Percentiles rank a stretch among this genome's conserved stretches.
Evolutionary conservation across 2,888 invertebrate species (phyloP).

Genomic region (Tenthredo scrophulariae): DNA sequence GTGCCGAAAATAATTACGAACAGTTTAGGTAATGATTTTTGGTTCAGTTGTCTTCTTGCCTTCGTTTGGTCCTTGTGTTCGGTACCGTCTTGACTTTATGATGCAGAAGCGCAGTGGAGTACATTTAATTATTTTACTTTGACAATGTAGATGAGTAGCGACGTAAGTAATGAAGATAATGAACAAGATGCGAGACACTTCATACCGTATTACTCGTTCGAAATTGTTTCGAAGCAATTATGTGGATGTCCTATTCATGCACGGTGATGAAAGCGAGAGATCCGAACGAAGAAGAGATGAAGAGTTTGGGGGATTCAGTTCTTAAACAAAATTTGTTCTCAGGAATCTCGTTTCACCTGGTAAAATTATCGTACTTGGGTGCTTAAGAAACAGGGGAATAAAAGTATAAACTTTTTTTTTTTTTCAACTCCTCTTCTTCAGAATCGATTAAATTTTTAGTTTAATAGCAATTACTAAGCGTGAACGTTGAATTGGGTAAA

Average conservation of each 20-base stretch:
- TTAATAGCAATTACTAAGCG: slow-evolving; percentile 45
- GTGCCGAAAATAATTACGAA: neutral
- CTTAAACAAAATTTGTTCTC: slow-evolving; percentile 4
- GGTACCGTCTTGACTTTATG: neutral
- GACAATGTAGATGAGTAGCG: neutral
- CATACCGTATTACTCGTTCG: neutral
- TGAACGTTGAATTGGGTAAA: neutral
- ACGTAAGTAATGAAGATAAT: neutral
- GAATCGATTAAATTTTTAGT: slow-evolving; percentile 44
- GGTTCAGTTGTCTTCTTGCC: neutral
- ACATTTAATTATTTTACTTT: neutral
- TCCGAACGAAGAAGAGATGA: neutral
- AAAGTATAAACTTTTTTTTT: neutral
- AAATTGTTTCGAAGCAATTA: neutral
- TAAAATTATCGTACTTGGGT: neutral
- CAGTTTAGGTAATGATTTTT: neutral
- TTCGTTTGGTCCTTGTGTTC: neutral
- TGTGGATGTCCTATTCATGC: neutral
- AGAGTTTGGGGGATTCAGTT: slow-evolving; percentile 4
- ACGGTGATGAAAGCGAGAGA: neutral
- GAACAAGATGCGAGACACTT: neutral
- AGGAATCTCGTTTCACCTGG: neutral
- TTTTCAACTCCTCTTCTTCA: no score
- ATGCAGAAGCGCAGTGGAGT: neutral
- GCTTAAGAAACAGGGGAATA: neutral